A percentile compares a stretch with the other conserved stretches of the same genome.
Conservation (phyloP, 2,113 vertebrate species). For the Cyprinus carpio region DNA sequence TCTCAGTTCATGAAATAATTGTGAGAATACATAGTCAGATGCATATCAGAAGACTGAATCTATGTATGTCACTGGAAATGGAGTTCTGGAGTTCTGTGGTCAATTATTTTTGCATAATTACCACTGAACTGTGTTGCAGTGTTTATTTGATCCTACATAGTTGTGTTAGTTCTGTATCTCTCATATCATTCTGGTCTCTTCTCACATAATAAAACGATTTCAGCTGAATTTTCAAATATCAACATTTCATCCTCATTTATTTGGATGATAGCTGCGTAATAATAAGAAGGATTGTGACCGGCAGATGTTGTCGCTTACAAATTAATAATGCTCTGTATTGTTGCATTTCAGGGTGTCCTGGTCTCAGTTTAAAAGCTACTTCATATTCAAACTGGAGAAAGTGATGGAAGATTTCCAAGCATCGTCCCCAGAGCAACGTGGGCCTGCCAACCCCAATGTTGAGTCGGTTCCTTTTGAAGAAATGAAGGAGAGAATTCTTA, state of each 20-base stretch:
- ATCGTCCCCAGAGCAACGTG: conserved; percentile 90
- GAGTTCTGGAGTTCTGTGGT: neutral
- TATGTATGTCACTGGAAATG: neutral
- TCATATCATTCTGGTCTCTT: neutral
- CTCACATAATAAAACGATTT: neutral
- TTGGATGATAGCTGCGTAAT: neutral
- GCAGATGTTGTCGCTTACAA: neutral
- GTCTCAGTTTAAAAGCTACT: conserved; percentile 98
- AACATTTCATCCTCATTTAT: neutral
- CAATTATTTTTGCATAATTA: neutral
- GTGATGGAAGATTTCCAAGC: conserved; percentile 98
- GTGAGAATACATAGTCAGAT: neutral
- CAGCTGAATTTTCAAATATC: neutral
- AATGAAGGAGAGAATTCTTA: conserved; percentile 97
- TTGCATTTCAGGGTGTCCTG: conserved; percentile 85
- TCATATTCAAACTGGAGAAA: conserved; percentile 97
- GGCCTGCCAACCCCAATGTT: conserved; percentile 90
- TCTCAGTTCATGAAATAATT: neutral
- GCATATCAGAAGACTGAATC: neutral
- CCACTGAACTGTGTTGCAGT: neutral
- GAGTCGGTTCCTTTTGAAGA: conserved; percentile 97
- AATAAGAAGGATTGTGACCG: neutral
- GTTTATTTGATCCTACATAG: neutral
- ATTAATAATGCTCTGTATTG: neutral
- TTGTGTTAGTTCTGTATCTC: neutral